phyloP scores from a whole-genome alignment of 1,140 invertebrate species.

The Dreissena rostriformis region DNA sequence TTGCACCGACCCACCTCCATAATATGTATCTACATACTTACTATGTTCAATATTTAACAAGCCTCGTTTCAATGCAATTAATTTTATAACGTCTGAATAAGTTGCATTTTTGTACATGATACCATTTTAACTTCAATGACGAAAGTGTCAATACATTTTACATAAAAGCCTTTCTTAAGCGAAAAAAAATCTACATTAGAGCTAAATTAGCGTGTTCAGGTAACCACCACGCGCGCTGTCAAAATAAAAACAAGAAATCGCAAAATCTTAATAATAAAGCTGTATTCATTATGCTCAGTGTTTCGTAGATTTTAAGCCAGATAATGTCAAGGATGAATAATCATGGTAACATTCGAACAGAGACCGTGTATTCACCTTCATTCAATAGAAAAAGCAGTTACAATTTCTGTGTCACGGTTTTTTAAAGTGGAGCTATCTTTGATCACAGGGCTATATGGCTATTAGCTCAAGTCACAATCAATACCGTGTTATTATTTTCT shows the following conservation, averaged over 20 bases:
- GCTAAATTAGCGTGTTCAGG: background rate
- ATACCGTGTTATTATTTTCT: background rate
- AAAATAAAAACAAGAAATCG: background rate
- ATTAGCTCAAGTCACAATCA: background rate
- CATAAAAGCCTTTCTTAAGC: background rate
- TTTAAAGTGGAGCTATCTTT: background rate
- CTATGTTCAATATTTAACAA: too few relatives aligned
- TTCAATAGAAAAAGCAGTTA: background rate
- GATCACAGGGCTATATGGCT: background rate
- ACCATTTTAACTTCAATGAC: too few relatives aligned
- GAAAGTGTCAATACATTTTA: background rate
- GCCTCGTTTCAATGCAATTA: too few relatives aligned
- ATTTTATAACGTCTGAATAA: too few relatives aligned
- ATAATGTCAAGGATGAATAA: slow-evolving; percentile 8
- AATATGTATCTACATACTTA: too few relatives aligned
- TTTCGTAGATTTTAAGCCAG: background rate
- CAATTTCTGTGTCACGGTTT: background rate
- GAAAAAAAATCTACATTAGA: background rate
- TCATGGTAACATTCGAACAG: background rate
- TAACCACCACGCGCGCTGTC: background rate
- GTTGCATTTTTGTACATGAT: too few relatives aligned
- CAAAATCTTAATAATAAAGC: background rate
- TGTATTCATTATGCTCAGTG: background rate
- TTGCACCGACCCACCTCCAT: too few relatives aligned
- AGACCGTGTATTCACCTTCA: background rate